Base-by-base conservation (phyloP, 1,140 invertebrate genomes). In the Drosophila fuyamai region DNA sequence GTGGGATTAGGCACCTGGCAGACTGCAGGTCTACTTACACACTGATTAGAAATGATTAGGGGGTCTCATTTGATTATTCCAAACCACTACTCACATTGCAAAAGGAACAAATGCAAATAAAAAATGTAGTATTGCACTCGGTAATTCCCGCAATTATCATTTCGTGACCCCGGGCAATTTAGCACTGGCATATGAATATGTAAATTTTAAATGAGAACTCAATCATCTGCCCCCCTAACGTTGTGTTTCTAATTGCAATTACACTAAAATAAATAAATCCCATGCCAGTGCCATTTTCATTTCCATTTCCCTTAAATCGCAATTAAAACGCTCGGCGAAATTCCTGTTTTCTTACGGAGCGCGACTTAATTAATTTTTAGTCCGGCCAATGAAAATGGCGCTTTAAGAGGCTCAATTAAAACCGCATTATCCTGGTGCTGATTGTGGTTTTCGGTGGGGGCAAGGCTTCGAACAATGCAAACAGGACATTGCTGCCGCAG, bases 401-500 rank as follows among this genome's bases (percentile, higher is more conserved):
- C 76, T 71, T 56, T 82, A 84, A 74, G 65, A 60, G 56, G 51
- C 60, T 56, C 83, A 85, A 85, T 85, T 85, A 85, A 85, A 81
- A 67, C 41, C 56, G 75, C 58, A 77, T 83, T 83, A 76, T 76
- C 73, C 62, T 76, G 59, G 29, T 62, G 71, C 41, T 57, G 70
- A 50, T 71, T 53, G 56, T 73, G 48, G 68, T 55, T 48, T 41
- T 16, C 7, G 27, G 58, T 14, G 2, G 55, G 6, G 35, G 35
- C 3, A 48, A 14, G 29, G 66, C 44, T 16, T 36, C 29, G 66
- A 50, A 72, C 68, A 72, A 71, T 72, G 65, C 65, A 70, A 70
- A 68, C 66, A 70, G 66, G 62, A 70, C 63, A 47, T 36, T 48
- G 13, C 50, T 23, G 51, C 68, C 68, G 66, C 68, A 41, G 68